Percentiles rank a stretch among this genome's conserved stretches.
These are phyloP conservation scores for Steromphala cineraria DNA, from an alignment of 2,888 invertebrate species.

Conservation along the genomic window DNA sequence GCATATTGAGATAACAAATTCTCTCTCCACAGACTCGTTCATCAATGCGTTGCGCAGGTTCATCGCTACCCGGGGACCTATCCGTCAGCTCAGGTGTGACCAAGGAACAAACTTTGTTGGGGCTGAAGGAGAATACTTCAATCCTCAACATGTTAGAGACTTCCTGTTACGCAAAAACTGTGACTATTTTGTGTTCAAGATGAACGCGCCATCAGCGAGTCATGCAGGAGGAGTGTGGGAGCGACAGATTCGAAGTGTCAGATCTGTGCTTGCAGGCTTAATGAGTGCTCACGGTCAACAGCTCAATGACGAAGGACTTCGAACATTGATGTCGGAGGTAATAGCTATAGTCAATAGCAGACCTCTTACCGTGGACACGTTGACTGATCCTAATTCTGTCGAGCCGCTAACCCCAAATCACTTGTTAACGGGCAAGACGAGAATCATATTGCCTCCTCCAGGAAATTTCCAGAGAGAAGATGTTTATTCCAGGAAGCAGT, in stretches of 20 bases:
- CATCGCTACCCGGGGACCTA: constrained; percentile 39
- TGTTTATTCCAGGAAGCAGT: constrained; percentile 38
- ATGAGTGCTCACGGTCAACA: constrained; percentile 22
- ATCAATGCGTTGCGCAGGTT: constrained; percentile 28
- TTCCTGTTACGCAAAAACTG: constrained; percentile 27
- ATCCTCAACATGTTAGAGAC: constrained; percentile 20
- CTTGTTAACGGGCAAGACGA: constrained; percentile 29
- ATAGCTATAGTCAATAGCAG: constrained; percentile 35
- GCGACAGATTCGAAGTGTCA: constrained; percentile 45
- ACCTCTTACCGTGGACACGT: constrained; percentile 30
- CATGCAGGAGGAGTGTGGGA: constrained; percentile 60
- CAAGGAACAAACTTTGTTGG: constrained; percentile 45
- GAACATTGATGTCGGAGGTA: constrained; percentile 39
- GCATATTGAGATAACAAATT: constrained; percentile 53
- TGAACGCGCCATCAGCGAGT: constrained; percentile 48
- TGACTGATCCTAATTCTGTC: background rate
- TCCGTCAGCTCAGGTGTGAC: constrained; percentile 37
- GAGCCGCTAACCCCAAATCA: constrained; percentile 36
- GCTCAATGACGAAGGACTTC: constrained; percentile 31
- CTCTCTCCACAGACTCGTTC: constrained; percentile 44
- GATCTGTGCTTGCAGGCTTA: constrained; percentile 37
- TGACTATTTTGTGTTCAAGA: constrained; percentile 35
- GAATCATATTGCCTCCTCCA: background rate
- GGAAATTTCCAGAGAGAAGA: constrained; percentile 40
- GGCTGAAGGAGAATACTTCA: constrained; percentile 35